Conservation (phyloP, 2,113 vertebrate species). For the Larimichthys polyactis region DNA sequence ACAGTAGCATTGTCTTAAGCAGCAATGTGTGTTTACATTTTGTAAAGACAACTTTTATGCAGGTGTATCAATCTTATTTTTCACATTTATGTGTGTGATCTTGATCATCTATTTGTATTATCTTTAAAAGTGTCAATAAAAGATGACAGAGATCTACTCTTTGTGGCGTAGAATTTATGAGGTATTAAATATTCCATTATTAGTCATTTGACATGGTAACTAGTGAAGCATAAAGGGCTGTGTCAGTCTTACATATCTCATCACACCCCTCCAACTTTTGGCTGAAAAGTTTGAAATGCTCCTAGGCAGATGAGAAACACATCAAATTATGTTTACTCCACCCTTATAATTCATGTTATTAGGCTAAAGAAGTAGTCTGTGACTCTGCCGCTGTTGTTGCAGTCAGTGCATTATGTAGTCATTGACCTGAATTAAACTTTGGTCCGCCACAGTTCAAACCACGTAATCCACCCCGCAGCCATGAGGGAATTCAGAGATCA, state of each 20-base stretch:
- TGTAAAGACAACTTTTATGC: constrained; percentile 9
- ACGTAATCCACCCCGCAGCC: constrained; percentile 9
- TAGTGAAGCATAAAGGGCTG: neutral
- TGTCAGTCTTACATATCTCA: neutral
- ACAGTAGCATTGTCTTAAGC: neutral
- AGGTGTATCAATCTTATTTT: constrained; percentile 10
- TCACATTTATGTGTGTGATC: neutral
- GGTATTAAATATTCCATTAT: neutral
- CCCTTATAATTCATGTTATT: constrained; percentile 36
- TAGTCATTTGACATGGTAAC: neutral
- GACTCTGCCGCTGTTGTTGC: constrained; percentile 33
- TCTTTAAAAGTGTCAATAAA: constrained; percentile 26
- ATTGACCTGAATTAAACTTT: constrained; percentile 6
- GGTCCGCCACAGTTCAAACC: neutral
- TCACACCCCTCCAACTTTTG: constrained; percentile 8
- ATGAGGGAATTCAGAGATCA: neutral
- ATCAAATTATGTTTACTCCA: constrained; percentile 8
- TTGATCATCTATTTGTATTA: neutral
- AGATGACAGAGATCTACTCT: constrained; percentile 7
- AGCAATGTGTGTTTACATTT: constrained; percentile 25
- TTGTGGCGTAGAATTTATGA: neutral
- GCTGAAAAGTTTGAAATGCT: constrained; percentile 18
- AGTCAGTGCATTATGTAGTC: neutral
- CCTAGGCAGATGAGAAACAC: constrained; percentile 7
- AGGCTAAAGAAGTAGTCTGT: neutral